These are phyloP conservation scores for Lagopus muta DNA, from an alignment of 2,113 vertebrate species.

Conservation along the genomic window DNA sequence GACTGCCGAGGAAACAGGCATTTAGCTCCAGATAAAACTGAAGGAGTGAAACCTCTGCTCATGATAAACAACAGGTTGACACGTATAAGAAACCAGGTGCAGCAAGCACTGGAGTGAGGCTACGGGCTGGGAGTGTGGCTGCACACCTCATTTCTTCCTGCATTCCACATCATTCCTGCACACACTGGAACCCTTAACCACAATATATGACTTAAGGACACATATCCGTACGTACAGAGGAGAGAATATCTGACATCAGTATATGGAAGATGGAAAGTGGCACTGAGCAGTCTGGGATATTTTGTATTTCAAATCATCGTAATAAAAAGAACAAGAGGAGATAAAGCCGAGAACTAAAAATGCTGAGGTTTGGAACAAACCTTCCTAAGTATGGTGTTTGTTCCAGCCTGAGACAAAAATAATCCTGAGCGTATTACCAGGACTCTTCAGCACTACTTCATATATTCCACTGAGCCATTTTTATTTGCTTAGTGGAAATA, in stretches of 20 bases:
- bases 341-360: background rate
- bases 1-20: background rate
- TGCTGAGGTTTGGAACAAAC: constrained; percentile 8
- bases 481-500: background rate
- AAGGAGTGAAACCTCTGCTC: background rate
- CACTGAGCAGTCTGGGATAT: background rate
- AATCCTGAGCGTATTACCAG: background rate
- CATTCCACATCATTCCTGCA: background rate
- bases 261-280: background rate
- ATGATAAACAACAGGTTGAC: background rate
- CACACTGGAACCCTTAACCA: background rate
- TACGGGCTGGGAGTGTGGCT: background rate
- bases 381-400: constrained; percentile 30
- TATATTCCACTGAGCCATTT: background rate
- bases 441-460: background rate
- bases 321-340: background rate
- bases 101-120: background rate
- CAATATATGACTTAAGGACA: fast-evolving
- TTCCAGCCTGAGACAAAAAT: constrained; percentile 32
- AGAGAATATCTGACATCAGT: background rate
- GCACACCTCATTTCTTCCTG: background rate
- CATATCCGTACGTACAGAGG: background rate
- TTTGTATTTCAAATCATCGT: background rate
- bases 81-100: background rate
- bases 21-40: background rate